Base-by-base conservation (phyloP, 2,113 vertebrate species). In the Hucho hucho region DNA sequence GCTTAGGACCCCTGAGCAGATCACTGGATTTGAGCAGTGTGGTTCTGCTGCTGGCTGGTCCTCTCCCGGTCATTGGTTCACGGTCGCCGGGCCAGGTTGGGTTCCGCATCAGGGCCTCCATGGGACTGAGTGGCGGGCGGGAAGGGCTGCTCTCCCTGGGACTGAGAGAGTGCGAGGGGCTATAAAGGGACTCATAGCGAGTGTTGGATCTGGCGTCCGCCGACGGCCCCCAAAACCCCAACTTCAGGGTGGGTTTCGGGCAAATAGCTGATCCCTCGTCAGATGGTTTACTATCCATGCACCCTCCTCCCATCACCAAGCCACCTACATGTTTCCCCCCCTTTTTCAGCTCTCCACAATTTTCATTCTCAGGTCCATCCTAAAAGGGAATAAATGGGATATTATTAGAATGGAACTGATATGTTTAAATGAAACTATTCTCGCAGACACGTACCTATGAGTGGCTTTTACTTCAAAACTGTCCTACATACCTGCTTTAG, bases 21-120 rank as follows among this genome's bases (percentile, higher is more conserved):
- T 88, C 84, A 56, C 16, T 72, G 13, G 82, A 83, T 69, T 37
- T 72, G 29, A 87, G 70, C 9, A 24, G 26, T 18, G 70, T 14
- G 3, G 69, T 61, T 58, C 83, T 1, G 1, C 75, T 75, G 22
- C 68, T 75, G 6, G 22, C 24, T 3, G 9, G 3, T 0, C 82
- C 83, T 64, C 70, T 76, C 3, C 61, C 14, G 24, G 11, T 20
- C 72, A 25, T 11, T 59, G 26, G 25, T 56, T 9, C 18, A 16
- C 12, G 26, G 32, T 71, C 70, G 6, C 26, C 22, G 18, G 18
- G 7, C 59, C 76, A 81, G 56, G 71, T 73, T 0, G 86, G 79
- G 66, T 18, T 84, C 20, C 78, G 73, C 74, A 88, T 72, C 78
- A 89, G 73, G 2, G 77, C 2, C 81, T 90, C 90, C 85, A 89